Conservation (phyloP, 2,113 vertebrate species). For the Platysteira castanea region DNA sequence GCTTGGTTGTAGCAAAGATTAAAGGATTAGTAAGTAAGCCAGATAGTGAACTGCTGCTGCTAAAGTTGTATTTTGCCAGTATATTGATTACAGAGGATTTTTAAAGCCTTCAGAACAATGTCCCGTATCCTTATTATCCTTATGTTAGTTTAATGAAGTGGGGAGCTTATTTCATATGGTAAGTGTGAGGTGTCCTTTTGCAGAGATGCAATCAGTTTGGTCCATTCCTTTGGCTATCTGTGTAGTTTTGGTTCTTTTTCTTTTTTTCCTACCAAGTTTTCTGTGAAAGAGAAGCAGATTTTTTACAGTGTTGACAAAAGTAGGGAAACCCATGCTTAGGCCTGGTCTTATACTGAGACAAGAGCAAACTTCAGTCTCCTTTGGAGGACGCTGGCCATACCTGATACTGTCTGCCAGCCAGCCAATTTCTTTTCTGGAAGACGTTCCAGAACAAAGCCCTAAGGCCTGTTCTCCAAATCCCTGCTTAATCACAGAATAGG, state of each 20-base stretch:
- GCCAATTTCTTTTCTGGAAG: neutral
- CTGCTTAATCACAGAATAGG: neutral
- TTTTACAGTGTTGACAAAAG: neutral
- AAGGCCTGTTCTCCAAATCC: neutral
- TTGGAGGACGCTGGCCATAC: neutral
- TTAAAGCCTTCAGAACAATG: neutral
- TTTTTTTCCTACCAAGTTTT: neutral
- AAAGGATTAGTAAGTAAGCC: constrained; percentile 43
- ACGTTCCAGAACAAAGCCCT: neutral
- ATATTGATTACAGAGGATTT: constrained; percentile 27
- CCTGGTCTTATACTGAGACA: neutral
- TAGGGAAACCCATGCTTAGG: neutral
- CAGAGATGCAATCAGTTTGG: neutral
- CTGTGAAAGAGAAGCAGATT: neutral
- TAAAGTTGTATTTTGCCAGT: neutral
- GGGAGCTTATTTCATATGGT: neutral
- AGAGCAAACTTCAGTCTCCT: neutral
- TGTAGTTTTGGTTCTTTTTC: neutral
- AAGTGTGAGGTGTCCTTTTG: neutral
- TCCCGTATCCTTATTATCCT: neutral
- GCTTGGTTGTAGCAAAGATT: constrained; percentile 3
- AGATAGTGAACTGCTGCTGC: neutral
- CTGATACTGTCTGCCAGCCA: neutral
- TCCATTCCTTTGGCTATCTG: neutral
- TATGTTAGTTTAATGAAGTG: neutral